A percentile compares a stretch with the other conserved stretches of the same genome.
These are phyloP conservation scores for Apeira syringaria DNA, from an alignment of 2,888 invertebrate species.

Conservation along the genomic window DNA sequence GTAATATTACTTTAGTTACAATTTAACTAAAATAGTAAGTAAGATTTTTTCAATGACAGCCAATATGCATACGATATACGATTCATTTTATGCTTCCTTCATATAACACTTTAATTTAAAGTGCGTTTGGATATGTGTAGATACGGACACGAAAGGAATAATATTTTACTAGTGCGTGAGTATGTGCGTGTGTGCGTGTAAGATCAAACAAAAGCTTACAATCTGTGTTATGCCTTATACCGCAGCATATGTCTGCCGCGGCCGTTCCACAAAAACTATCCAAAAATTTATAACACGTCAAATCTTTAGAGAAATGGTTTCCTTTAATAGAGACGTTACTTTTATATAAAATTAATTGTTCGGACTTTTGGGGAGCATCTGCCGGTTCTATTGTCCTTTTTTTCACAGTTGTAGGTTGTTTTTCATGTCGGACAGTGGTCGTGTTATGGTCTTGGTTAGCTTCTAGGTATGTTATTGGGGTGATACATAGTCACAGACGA, in stretches of 20 bases:
- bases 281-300: conserved; percentile 81
- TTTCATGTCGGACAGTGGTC: conserved; percentile 35
- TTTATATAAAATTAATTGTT: conserved; percentile 78
- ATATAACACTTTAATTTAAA: too few relatives aligned
- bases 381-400: conserved; percentile 63
- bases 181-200: too few relatives aligned
- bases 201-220: not conserved
- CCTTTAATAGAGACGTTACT: conserved; percentile 78
- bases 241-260: conserved; percentile 13
- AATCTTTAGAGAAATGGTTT: conserved; percentile 76
- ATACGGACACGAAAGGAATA: too few relatives aligned
- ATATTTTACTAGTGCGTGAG: too few relatives aligned
- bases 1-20: too few relatives aligned
- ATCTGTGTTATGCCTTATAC: conserved; percentile 3
- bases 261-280: conserved; percentile 54
- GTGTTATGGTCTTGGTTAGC: conserved; percentile 29
- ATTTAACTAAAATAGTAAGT: too few relatives aligned
- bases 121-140: too few relatives aligned
- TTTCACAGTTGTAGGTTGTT: conserved; percentile 32
- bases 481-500: not conserved
- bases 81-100: too few relatives aligned
- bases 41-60: too few relatives aligned
- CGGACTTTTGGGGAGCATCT: conserved; percentile 59
- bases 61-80: too few relatives aligned
- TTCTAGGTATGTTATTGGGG: conserved; percentile 15